Conservation (phyloP, 2,797 vertebrate genomes). For the Podarcis lilfordi region DNA sequence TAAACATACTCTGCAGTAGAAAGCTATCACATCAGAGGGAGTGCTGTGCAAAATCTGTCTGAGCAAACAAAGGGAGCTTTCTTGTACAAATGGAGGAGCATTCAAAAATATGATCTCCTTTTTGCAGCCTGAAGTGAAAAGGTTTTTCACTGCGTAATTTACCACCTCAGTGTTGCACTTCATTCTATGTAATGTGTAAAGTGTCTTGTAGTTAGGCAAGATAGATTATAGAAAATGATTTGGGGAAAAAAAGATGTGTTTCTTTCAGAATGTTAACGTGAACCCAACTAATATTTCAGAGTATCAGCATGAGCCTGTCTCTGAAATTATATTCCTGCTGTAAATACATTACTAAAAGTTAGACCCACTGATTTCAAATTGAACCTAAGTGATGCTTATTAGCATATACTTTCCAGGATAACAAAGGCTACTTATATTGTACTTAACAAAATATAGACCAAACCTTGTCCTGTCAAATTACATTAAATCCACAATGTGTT, state of each 20-base stretch:
- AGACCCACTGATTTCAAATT: neutral
- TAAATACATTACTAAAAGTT: neutral
- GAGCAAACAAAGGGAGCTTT: neutral
- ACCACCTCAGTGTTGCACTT: neutral
- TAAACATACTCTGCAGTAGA: no score
- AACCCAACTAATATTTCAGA: neutral
- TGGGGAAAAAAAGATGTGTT: no score
- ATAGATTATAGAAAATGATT: neutral
- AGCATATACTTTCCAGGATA: neutral
- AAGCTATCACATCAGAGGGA: no score
- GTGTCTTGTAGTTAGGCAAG: neutral
- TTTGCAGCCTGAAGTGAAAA: neutral
- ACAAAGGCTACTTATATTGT: neutral
- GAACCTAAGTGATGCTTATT: constrained; percentile 1
- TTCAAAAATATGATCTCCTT: neutral
- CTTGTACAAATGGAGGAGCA: neutral
- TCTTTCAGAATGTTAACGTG: no score
- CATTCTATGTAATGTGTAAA: neutral
- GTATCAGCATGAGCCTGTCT: neutral
- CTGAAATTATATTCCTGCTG: neutral
- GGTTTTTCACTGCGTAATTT: neutral
- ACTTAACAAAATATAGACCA: neutral
- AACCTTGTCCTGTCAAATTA: neutral
- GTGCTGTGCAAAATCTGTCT: no score
- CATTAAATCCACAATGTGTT: neutral